Evolutionary conservation across 2,888 invertebrate species (phyloP), one percentile per base, ranked within the genome.

Genomic region (Bombylius major): DNA sequence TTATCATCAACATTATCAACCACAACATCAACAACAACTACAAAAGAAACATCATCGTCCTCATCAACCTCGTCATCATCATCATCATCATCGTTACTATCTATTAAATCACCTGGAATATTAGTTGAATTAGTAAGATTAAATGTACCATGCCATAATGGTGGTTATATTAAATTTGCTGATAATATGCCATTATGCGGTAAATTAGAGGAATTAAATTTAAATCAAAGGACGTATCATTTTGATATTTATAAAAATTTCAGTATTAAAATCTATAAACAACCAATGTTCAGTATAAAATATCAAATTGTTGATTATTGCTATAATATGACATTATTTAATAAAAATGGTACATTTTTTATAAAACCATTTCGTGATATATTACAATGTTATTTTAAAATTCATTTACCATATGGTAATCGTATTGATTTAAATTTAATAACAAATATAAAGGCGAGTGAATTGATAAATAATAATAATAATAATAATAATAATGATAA

Each of bases 251-350:
- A 73, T 59, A 66, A 66, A 55, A 68, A 65, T 39, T 79, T 78
- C 6, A 75, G 76, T 47, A 68, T 84, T 60, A 79, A 78, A 65
- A 71, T 82, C 56, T 80, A 80, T 65, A 82, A 82, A 59, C 77
- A 77, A 69, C 84, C 84, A 56, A 78, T 82, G 70, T 86, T 85
- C 77, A 78, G 80, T 69, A 77, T 84, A 65, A 76, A 75, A 64
- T 86, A 82, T 75, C 81, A 80, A 66, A 72, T 81, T 64, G 85
- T 86, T 58, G 86, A 86, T 72, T 81, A 82, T 68, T 87, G 86
- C 65, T 84, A 85, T 68, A 82, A 85, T 69, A 79, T 85, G 61
- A 81, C 83, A 44, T 78, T 84, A 62, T 78, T 79, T 62, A 75
- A 76, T 54, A 77, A 78, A 62, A 84, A 82, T 75, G 84, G 81